A percentile compares a stretch with the other conserved stretches of the same genome.
Evolutionary conservation across 2,113 vertebrate genomes (phyloP).

Genomic region (Neotragus moschatus): DNA sequence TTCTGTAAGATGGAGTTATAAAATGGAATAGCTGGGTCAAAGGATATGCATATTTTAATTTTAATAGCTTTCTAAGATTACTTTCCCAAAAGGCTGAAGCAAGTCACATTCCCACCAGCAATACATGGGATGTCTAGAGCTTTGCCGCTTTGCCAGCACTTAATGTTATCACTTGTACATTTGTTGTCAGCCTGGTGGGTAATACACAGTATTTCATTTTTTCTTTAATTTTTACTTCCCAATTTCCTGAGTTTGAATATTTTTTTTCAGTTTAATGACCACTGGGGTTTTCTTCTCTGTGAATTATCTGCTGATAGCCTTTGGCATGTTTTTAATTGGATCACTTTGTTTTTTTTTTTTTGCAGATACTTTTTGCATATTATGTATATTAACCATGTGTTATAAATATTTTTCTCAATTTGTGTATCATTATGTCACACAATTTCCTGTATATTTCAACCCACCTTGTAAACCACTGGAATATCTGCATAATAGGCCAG

Average conservation of each 20-base stretch:
- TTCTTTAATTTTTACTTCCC: neutral
- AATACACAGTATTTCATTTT: neutral
- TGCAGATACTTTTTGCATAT: neutral
- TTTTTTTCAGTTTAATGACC: neutral
- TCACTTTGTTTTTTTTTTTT: neutral
- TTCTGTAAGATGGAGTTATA: neutral
- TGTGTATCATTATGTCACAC: neutral
- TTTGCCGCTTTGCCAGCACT: neutral
- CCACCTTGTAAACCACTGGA: neutral
- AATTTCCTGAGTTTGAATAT: neutral
- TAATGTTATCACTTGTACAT: neutral
- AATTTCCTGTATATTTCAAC: neutral
- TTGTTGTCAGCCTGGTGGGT: neutral
- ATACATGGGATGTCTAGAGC: accelerated
- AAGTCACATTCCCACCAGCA: neutral
- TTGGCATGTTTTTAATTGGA: neutral
- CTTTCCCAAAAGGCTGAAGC: neutral
- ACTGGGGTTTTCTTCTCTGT: neutral
- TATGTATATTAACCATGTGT: neutral
- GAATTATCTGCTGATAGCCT: neutral
- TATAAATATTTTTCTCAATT: neutral
- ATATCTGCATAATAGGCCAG: neutral
- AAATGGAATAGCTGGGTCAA: neutral
- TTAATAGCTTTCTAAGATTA: neutral
- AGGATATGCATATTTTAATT: neutral